These are phyloP conservation scores for Hydrozoanthus gracilis DNA, from an alignment of 92 coral and sea anemone genomes.

Conservation along the genomic window DNA sequence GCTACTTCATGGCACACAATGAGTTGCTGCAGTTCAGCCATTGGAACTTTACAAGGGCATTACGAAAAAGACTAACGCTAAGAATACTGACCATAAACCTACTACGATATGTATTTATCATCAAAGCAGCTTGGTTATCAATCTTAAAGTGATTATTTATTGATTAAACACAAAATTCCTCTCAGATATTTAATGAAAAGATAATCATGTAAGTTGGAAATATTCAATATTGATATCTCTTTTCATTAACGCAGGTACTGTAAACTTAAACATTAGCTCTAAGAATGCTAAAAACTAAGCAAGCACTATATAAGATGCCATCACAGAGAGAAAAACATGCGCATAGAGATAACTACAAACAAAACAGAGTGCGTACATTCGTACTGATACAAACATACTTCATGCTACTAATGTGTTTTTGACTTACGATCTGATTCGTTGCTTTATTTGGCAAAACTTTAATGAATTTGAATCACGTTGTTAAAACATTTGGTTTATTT, in stretches of 20 bases:
- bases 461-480: no score
- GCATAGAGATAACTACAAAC: no score
- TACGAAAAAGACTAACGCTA: not conserved
- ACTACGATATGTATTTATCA: not conserved
- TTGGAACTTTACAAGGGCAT: conserved; percentile 25
- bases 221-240: no score
- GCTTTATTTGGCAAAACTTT: not conserved
- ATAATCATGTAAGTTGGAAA: not conserved
- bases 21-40: conserved; percentile 1
- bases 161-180: not conserved
- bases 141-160: conserved; percentile 26
- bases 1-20: conserved; percentile 30
- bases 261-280: not conserved
- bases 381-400: no score
- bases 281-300: not conserved
- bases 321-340: no score
- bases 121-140: not conserved
- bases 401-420: not conserved
- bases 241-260: not conserved
- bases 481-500: no score
- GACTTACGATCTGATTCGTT: not conserved
- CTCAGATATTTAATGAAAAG: conserved; percentile 4
- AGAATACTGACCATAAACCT: not conserved
- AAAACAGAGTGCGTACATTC: no score
- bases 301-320: no score